Evolutionary conservation across 2,797 vertebrate species (phyloP), one percentile per base, ranked within the genome.

Genomic region (Sebastes vulpes): DNA sequence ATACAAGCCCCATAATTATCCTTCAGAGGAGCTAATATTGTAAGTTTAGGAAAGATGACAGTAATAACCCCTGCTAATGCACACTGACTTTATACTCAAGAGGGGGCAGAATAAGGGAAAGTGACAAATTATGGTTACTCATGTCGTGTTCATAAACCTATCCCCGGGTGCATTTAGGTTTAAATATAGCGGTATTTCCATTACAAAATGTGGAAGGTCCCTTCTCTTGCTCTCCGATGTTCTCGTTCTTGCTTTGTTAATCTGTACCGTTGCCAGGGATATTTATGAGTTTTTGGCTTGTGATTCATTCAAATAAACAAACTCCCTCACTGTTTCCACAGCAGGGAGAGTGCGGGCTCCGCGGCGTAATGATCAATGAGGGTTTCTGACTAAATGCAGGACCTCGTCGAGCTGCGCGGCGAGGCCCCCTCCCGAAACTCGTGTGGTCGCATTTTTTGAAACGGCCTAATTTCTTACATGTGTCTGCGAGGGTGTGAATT

Each of bases 281-380:
- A 90, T 93, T 91, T 87, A 88, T 85, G 85, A 85, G 81, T 75
- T 81, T 87, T 77, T 87, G 83, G 85, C 85, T 3, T 0, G 68
- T 70, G 79, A 82, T 74, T 79, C 73, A 48, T 64, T 90, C 72
- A 85, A 81, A 89, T 84, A 89, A 93, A 92, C 87, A 88, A 70
- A 82, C 79, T 79, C 68, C 53, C 78, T 89, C 75, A 71, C 61
- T 67, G 88, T 92, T 93, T 90, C 89, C 89, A 91, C 89, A 83
- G 84, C 86, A 83, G 85, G 81, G 83, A 89, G 67, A 72, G 74
- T 3, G 78, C 16, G 26, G 72, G 71, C 85, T 80, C 84, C 6
- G 7, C 69, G 3, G 76, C 21, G 58, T 67, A 75, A 81, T 81
- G 87, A 90, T 89, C 82, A 70, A 77, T 82, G 84, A 79, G 78